Conservation (phyloP, 1,140 invertebrate genomes). For the Heliconius hermathena region DNA sequence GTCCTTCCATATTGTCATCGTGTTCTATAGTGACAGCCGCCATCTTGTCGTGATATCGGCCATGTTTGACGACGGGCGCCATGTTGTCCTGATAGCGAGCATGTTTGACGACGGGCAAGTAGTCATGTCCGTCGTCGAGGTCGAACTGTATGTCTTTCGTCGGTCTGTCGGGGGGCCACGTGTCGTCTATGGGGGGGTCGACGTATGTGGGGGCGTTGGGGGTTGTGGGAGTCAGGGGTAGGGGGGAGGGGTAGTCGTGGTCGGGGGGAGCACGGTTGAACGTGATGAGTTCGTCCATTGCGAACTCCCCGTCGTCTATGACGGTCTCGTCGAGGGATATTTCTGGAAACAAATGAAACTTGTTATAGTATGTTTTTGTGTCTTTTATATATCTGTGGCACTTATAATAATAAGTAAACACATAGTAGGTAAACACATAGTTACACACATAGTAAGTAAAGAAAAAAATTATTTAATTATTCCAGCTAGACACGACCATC, state of each 20-base stretch:
- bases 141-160: conserved; percentile 75
- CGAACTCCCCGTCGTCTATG: conserved; percentile 76
- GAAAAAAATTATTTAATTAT: too few species aligned
- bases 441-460: too few species aligned
- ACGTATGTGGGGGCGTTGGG: conserved; percentile 64
- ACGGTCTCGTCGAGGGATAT: conserved; percentile 71
- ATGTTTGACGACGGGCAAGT: conserved; percentile 45
- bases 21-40: too few species aligned
- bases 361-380: not conserved
- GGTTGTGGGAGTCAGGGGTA: conserved; percentile 49
- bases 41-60: conserved; percentile 58
- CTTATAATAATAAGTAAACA: too few species aligned
- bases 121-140: conserved; percentile 70
- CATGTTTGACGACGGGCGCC: conserved; percentile 66
- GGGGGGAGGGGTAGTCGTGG: conserved; percentile 73
- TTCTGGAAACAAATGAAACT: conserved; percentile 49
- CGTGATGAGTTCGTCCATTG: conserved; percentile 76
- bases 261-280: conserved; percentile 75
- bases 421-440: too few species aligned
- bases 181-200: conserved; percentile 78
- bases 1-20: conserved; percentile 46
- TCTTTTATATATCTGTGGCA: too few species aligned
- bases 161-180: conserved; percentile 68
- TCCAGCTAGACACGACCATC: too few species aligned
- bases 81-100: too few species aligned